Evolutionary conservation across 1,140 invertebrate genomes (phyloP).

Genomic region (Camponotus pennsylvanicus): DNA sequence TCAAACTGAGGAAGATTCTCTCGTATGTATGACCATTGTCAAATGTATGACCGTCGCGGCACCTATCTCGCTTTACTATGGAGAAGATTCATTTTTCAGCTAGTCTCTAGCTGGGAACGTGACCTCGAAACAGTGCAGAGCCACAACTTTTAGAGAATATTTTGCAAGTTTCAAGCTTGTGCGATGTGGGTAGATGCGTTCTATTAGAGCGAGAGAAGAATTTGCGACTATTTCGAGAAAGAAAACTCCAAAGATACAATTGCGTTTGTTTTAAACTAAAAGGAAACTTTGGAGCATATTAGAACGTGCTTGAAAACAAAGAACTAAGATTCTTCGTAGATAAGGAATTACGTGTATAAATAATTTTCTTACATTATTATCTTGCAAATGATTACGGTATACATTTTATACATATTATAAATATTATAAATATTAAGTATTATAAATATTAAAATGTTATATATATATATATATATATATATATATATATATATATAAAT

Average conservation of each 20-base stretch:
- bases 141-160: constrained; percentile 42
- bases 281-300: constrained; percentile 21
- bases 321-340: not conserved
- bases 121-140: not conserved
- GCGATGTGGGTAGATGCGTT: not conserved
- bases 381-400: not conserved
- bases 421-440: not conserved
- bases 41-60: constrained; percentile 59
- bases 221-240: constrained; percentile 43
- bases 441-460: not conserved
- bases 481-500: not conserved
- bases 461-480: not conserved
- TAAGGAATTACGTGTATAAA: constrained; percentile 4
- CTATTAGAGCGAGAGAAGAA: constrained; percentile 40
- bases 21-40: not conserved
- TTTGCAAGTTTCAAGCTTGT: constrained; percentile 55
- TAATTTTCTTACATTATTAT: not conserved
- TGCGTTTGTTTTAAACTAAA: constrained; percentile 39
- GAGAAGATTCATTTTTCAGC: constrained; percentile 68
- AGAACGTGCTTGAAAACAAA: constrained; percentile 8
- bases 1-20: constrained; percentile 25
- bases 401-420: not conserved
- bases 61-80: constrained; percentile 11
- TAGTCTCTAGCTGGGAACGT: constrained; percentile 20
- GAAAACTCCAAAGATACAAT: constrained; percentile 7